Percentiles rank a stretch among this genome's conserved stretches.
phyloP scores from a whole-genome alignment of 2,888 invertebrate genomes.

The Hyppa rectilinea region DNA sequence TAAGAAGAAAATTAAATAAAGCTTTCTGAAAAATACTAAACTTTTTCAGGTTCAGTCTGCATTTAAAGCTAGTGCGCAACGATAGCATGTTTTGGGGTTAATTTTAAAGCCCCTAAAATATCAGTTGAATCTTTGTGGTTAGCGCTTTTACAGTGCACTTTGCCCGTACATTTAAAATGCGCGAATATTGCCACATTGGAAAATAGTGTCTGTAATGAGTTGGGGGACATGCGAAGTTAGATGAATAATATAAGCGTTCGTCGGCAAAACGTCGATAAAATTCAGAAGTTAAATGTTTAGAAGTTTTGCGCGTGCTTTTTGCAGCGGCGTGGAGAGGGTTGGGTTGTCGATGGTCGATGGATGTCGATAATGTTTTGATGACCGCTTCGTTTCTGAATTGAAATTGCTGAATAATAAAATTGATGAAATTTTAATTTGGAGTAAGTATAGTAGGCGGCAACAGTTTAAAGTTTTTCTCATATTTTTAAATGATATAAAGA shows the following conservation, averaged over 20 bases:
- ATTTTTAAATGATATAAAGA: not conserved
- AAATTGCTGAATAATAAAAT: not conserved
- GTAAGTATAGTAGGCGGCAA: not conserved
- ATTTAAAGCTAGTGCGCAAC: not conserved
- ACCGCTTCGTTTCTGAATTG: not conserved
- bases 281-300: slow-evolving; percentile 70
- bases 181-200: slow-evolving; percentile 81
- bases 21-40: not conserved
- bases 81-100: slow-evolving; percentile 45
- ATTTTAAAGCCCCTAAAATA: slow-evolving; percentile 66
- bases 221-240: slow-evolving; percentile 78
- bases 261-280: slow-evolving; percentile 70
- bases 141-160: slow-evolving; percentile 80
- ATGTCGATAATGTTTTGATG: slow-evolving; percentile 41
- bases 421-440: not conserved
- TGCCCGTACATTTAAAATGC: slow-evolving; percentile 80
- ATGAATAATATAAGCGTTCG: slow-evolving; percentile 82
- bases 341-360: slow-evolving; percentile 4
- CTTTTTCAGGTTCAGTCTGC: not conserved
- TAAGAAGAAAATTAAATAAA: not conserved
- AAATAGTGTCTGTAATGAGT: slow-evolving; percentile 85
- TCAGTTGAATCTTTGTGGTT: slow-evolving; percentile 79
- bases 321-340: slow-evolving; percentile 43
- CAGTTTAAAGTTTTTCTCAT: not conserved
- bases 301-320: slow-evolving; percentile 62